Percentiles rank a stretch among this genome's conserved stretches.
Conservation (phyloP, 2,888 invertebrate genomes). For the Aphidoletes aphidimyza region DNA sequence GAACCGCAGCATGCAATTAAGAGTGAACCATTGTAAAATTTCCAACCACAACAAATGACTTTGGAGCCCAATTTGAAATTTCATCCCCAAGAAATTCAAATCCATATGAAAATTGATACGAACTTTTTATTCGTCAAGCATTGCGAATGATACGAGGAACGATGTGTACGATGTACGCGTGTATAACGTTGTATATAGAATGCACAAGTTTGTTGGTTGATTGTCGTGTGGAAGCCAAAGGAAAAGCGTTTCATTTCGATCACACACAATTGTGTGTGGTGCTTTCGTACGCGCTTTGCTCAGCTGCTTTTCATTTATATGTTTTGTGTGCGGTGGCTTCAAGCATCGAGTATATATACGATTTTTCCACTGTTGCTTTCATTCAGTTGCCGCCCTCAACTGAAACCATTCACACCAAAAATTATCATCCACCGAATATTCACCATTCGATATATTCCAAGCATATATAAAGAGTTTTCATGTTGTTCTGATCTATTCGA, state of each 20-base stretch:
- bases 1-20: neutral
- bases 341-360: neutral
- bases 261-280: too few relatives aligned
- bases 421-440: neutral
- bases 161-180: too few relatives aligned
- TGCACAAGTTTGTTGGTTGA: too few relatives aligned
- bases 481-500: neutral
- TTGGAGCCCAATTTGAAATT: too few relatives aligned
- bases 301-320: slow-evolving; percentile 44
- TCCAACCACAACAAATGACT: neutral
- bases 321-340: neutral
- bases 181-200: too few relatives aligned
- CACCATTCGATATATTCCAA: neutral
- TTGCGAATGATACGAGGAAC: too few relatives aligned
- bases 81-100: too few relatives aligned
- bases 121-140: too few relatives aligned
- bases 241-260: too few relatives aligned
- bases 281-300: neutral
- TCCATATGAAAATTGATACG: too few relatives aligned
- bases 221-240: too few relatives aligned
- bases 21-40: neutral
- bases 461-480: too few relatives aligned
- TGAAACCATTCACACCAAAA: slow-evolving; percentile 21
- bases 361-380: slow-evolving; percentile 46
- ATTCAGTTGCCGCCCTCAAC: slow-evolving; percentile 44